Conservation (phyloP, 2,888 invertebrate genomes). For the Rhaphigaster nebulosa region DNA sequence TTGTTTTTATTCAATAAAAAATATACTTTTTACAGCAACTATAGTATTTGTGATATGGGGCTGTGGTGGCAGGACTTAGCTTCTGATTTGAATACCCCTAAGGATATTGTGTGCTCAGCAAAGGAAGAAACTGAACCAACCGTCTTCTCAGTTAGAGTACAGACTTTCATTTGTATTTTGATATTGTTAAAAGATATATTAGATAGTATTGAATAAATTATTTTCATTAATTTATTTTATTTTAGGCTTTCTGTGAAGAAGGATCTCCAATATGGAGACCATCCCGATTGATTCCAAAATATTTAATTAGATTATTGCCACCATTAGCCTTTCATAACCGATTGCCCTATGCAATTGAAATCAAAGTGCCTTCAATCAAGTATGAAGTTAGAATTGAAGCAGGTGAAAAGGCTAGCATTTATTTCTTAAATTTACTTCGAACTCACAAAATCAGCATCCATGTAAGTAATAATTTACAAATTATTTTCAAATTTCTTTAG, state of each 20-base stretch:
- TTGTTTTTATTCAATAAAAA: background rate
- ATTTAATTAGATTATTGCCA: constrained; percentile 79
- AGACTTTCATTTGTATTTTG: constrained; percentile 59
- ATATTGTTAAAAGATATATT: background rate
- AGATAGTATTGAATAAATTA: background rate
- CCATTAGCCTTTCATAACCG: constrained; percentile 83
- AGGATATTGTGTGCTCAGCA: constrained; percentile 78
- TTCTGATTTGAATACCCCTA: constrained; percentile 76
- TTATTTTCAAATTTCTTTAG: background rate
- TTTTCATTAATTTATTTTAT: background rate
- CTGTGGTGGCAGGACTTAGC: constrained; percentile 87
- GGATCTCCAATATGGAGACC: constrained; percentile 70
- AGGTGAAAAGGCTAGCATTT: constrained; percentile 79
- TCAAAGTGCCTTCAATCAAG: constrained; percentile 71
- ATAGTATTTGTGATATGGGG: constrained; percentile 79
- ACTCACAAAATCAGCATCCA: constrained; percentile 72
- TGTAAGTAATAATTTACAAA: constrained; percentile 66
- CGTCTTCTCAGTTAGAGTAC: constrained; percentile 78
- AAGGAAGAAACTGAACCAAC: constrained; percentile 74
- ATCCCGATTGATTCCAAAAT: constrained; percentile 78
- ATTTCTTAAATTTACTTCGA: constrained; percentile 76
- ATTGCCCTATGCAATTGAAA: constrained; percentile 80
- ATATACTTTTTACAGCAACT: constrained; percentile 71
- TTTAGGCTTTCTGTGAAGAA: constrained; percentile 71
- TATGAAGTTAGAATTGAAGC: constrained; percentile 77